Evolutionary conservation across 2,888 invertebrate genomes (phyloP).

Genomic region (Idaea aversata): DNA sequence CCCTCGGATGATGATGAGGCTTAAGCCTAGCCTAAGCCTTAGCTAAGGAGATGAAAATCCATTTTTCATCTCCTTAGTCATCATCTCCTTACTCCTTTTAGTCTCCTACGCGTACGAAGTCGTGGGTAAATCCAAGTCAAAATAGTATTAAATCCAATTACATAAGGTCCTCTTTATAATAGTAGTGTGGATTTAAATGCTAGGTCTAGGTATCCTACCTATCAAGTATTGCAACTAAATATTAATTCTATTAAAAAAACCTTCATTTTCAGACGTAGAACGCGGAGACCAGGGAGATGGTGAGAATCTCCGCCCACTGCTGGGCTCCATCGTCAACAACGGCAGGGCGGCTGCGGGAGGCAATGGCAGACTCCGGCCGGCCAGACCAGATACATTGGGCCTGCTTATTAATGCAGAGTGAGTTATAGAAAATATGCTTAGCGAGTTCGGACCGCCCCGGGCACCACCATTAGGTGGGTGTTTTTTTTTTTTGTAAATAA

Average conservation of each 20-base stretch:
- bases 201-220: too few species aligned
- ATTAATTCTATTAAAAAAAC: background rate
- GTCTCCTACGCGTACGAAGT: too few species aligned
- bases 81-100: too few species aligned
- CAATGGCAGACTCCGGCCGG: constrained; percentile 26
- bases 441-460: background rate
- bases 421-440: constrained; percentile 5
- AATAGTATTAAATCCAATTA: background rate
- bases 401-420: constrained; percentile 32
- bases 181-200: too few species aligned
- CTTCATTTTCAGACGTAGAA: constrained; percentile 44
- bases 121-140: too few species aligned
- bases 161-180: too few species aligned
- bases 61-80: too few species aligned
- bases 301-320: constrained; percentile 40
- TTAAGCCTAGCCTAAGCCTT: too few species aligned
- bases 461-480: background rate
- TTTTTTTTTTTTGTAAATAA: too few species aligned
- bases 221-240: background rate
- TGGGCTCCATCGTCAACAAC: constrained; percentile 23
- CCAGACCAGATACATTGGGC: constrained; percentile 34
- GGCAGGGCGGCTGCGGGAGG: constrained; percentile 3
- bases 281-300: constrained; percentile 39
- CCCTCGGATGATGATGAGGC: too few species aligned
- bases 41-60: too few species aligned